Conservation (phyloP, 2,113 vertebrate species). For the Patagioenas fasciata region DNA sequence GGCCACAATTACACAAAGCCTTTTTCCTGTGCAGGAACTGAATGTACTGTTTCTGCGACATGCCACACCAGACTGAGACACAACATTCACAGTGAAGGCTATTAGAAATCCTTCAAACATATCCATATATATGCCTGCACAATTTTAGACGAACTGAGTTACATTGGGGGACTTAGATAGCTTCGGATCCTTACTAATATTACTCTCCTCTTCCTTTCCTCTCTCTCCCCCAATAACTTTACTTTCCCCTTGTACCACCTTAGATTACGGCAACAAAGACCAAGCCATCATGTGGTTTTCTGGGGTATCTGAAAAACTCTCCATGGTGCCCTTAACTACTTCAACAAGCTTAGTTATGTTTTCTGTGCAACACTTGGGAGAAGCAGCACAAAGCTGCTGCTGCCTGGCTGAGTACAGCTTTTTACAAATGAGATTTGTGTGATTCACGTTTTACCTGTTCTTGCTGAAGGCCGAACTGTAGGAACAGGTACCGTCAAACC, state of each 20-base stretch:
- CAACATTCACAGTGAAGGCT: neutral
- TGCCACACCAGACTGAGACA: neutral
- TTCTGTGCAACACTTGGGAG: neutral
- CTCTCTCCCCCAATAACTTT: neutral
- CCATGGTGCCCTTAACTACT: neutral
- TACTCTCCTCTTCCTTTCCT: neutral
- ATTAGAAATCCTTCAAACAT: neutral
- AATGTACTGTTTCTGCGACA: neutral
- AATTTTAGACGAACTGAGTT: neutral
- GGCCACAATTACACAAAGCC: neutral
- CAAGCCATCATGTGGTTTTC: neutral
- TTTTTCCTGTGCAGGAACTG: neutral
- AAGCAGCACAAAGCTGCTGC: neutral
- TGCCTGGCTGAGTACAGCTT: neutral
- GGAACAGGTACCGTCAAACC: constrained; percentile 83
- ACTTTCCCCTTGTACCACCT: neutral
- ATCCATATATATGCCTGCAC: neutral
- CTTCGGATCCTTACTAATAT: neutral
- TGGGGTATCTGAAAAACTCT: neutral
- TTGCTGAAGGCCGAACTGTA: constrained; percentile 81
- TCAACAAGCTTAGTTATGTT: neutral
- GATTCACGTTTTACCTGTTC: constrained; percentile 74
- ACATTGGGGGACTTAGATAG: neutral
- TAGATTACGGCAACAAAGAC: neutral
- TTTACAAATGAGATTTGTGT: neutral